Evolutionary conservation across 2,113 vertebrate species (phyloP), one percentile per base, ranked within the genome.

Genomic region (Tiliqua scincoides): DNA sequence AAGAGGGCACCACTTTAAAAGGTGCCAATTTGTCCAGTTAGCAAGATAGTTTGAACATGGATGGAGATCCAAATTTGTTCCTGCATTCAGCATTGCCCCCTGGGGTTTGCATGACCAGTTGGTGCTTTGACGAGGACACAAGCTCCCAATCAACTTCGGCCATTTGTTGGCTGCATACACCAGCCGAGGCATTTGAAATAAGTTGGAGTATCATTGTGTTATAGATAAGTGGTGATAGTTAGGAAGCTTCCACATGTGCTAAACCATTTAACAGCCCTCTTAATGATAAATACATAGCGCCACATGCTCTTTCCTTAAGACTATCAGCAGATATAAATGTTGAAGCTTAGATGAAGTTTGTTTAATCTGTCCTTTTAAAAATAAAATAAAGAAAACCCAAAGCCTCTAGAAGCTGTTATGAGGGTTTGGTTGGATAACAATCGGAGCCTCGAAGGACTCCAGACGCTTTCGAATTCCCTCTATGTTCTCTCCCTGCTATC

Each of bases 351-450:
- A 72, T 62, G 3, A 85, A 76, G 14, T 48, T 48, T 48, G 43
- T 79, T 82, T 86, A 68, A 20, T 86, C 79, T 82, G 27, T 14
- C 43, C 76, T 79, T 78, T 88, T 20, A 61, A 79, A 61, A 79
- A 48, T 48, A 48, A 48, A 48, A 48, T 48, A 48, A 81, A 87
- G 15, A 40, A 68, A 43, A 11, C 27, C 65, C 25, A n/a, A 14
- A 84, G 18, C 32, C 87, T 30, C 37, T 54, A 40, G 52, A 35
- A 68, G 61, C 82, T 72, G 12, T 35, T 85, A 7, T 5, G 54
- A 52, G 21, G 15, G 15, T 6, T 35, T 63, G 7, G 76, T 35
- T 63, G 7, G 76, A 70, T 84, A 74, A 87, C 43, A 17, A 75
- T 35, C 68, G 67, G 17, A 87, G 25, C 48, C 83, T 83, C 37